phyloP scores from a whole-genome alignment of 2,113 vertebrate genomes.

The Epinephelus lanceolatus region DNA sequence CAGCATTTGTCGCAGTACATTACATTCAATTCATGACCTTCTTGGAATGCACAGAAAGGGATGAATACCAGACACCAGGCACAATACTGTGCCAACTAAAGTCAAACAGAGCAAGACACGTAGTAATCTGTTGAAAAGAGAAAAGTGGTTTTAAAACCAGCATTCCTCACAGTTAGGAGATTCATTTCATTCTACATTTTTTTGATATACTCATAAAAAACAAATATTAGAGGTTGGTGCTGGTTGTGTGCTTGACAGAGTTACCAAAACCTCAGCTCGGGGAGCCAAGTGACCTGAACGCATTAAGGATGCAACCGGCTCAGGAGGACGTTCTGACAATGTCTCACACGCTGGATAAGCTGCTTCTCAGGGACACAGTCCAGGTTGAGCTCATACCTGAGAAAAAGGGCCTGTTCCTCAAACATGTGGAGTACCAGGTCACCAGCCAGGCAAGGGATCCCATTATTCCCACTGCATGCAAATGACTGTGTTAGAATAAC shows the following conservation, averaged over 20 bases:
- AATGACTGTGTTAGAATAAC: background rate
- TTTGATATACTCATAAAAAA: conserved; percentile 41
- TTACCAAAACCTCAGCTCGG: conserved; percentile 85
- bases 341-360: conserved; percentile 87
- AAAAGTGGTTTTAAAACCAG: conserved; percentile 28
- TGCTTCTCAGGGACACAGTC: conserved; percentile 89
- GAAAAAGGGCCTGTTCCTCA: conserved; percentile 98
- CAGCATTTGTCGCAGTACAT: conserved; percentile 42
- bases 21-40: conserved; percentile 40
- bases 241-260: conserved; percentile 80
- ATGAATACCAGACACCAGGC: conserved; percentile 29
- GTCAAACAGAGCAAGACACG: conserved; percentile 27
- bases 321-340: conserved; percentile 89
- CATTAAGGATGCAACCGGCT: conserved; percentile 87
- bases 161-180: conserved; percentile 54
- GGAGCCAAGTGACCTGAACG: conserved; percentile 80
- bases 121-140: conserved; percentile 2
- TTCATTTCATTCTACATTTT: background rate
- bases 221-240: conserved; percentile 58
- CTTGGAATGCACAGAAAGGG: conserved; percentile 57
- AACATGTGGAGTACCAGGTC: conserved; percentile 98
- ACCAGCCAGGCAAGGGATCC: conserved; percentile 90
- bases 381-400: conserved; percentile 95
- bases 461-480: background rate
- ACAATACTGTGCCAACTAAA: background rate